These are phyloP conservation scores for Anastrepha obliqua DNA, from an alignment of 1,140 invertebrate species.

Conservation along the genomic window DNA sequence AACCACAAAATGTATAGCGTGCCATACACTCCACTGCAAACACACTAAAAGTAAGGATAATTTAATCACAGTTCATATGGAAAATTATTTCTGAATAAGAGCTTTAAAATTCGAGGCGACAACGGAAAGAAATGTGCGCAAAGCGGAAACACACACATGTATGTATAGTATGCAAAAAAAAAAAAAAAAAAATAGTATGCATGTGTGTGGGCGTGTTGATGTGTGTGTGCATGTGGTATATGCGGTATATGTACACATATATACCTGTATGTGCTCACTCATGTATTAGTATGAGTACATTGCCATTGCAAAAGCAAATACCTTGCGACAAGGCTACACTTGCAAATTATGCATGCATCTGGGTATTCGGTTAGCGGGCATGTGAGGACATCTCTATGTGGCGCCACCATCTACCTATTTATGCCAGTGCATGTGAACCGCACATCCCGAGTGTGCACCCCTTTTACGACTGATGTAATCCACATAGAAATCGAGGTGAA, in stretches of 20 bases:
- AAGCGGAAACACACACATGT: background rate
- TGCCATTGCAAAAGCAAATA: constrained; percentile 6
- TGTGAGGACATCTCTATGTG: background rate
- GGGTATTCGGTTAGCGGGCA: background rate
- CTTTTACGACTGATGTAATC: background rate
- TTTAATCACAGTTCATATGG: constrained; percentile 47
- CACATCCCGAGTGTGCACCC: background rate
- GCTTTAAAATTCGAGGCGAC: background rate
- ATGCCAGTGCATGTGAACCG: background rate
- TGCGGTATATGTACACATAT: background rate
- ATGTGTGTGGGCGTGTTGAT: background rate
- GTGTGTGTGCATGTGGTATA: background rate
- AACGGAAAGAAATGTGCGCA: constrained; percentile 14
- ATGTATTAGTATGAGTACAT: too few species aligned
- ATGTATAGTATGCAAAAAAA: background rate
- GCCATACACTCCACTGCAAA: background rate
- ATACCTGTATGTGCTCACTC: too few species aligned
- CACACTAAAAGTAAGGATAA: constrained; percentile 46
- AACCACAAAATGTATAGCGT: constrained; percentile 41
- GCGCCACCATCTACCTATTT: background rate
- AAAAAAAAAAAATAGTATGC: too few species aligned
- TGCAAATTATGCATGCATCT: background rate
- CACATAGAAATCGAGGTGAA: background rate
- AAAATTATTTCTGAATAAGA: background rate
- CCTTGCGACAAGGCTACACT: background rate